Evolutionary conservation across 2,113 vertebrate species (phyloP).

Genomic region (Tetraodon nigroviridis): DNA sequence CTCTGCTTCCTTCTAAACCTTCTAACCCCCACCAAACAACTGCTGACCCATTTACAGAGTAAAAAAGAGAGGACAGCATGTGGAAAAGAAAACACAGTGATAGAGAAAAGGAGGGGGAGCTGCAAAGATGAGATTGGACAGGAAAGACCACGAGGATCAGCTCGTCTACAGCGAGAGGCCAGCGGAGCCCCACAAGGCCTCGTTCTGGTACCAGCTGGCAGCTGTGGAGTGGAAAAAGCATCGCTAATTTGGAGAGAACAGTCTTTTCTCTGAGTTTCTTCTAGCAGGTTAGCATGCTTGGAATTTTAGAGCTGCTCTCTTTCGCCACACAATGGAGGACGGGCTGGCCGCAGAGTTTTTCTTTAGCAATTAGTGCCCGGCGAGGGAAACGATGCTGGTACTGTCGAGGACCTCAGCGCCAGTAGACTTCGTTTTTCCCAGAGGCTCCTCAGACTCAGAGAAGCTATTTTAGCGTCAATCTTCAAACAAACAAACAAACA

Average conservation of each 20-base stretch:
- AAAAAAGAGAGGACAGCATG: slow-evolving; percentile 9
- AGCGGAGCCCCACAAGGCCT: slow-evolving; percentile 43
- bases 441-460: not conserved
- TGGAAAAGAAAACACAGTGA: slow-evolving; percentile 25
- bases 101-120: not conserved
- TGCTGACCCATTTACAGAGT: slow-evolving; percentile 57
- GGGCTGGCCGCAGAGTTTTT: slow-evolving; percentile 1
- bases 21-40: slow-evolving; percentile 40
- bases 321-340: slow-evolving; percentile 1
- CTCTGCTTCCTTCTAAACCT: slow-evolving; percentile 3
- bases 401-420: not conserved
- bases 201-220: slow-evolving; percentile 51
- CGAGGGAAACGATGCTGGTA: slow-evolving; percentile 18
- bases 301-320: slow-evolving; percentile 23
- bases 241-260: slow-evolving; percentile 56
- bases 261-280: slow-evolving; percentile 53
- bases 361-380: slow-evolving; percentile 3
- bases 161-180: slow-evolving; percentile 45
- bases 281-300: slow-evolving; percentile 28
- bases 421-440: slow-evolving; percentile 32
- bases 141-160: slow-evolving; percentile 35
- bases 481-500: not conserved
- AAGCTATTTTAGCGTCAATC: not conserved
- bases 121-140: slow-evolving; percentile 2
- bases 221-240: slow-evolving; percentile 43